phyloP scores from a whole-genome alignment of 2,113 vertebrate species.

The Parotia lawesii region DNA sequence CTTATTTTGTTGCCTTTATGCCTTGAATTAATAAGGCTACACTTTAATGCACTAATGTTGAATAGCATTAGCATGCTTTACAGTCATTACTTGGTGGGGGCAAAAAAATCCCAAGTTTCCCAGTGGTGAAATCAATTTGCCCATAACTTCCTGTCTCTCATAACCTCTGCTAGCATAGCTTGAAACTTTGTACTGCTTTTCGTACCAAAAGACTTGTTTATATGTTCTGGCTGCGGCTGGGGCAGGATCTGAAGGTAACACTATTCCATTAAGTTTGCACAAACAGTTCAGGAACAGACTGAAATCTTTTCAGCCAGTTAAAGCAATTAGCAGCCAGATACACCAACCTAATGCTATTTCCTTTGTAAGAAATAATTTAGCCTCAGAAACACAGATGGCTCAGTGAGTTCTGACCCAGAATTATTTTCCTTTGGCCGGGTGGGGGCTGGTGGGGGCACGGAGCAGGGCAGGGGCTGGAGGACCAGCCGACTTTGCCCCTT shows the following conservation, averaged over 20 bases:
- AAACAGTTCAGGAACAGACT: conserved; percentile 25
- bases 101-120: conserved; percentile 63
- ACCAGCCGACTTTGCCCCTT: background rate
- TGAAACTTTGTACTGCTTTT: conserved; percentile 63
- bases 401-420: conserved; percentile 31
- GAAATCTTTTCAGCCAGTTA: conserved; percentile 53
- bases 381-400: conserved; percentile 49
- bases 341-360: conserved; percentile 35
- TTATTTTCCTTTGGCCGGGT: background rate
- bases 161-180: conserved; percentile 55
- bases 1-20: conserved; percentile 81
- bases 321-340: conserved; percentile 58
- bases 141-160: conserved; percentile 71
- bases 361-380: conserved; percentile 56
- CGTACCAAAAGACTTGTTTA: conserved; percentile 60
- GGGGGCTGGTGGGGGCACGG: background rate
- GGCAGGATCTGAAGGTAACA: conserved; percentile 51
- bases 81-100: conserved; percentile 61
- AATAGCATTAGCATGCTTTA: conserved; percentile 73
- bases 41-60: conserved; percentile 74
- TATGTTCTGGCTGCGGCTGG: conserved; percentile 9
- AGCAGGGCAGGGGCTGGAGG: background rate
- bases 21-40: conserved; percentile 79
- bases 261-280: conserved; percentile 33
- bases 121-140: conserved; percentile 76